These are phyloP conservation scores for Leptoteleia sp. DNA, from an alignment of 1,140 invertebrate genomes.

Conservation along the genomic window DNA sequence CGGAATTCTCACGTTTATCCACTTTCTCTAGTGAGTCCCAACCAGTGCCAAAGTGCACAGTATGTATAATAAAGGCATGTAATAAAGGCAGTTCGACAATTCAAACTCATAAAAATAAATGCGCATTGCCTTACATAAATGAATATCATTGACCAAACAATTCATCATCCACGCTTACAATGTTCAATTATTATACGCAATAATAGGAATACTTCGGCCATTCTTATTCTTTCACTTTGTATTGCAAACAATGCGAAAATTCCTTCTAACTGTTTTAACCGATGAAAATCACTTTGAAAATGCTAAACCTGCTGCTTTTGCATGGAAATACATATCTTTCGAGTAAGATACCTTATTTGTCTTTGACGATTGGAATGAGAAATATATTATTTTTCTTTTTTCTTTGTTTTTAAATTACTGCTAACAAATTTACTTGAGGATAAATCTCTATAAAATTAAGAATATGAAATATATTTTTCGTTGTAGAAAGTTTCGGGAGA, in stretches of 20 bases:
- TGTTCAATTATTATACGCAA: constrained; percentile 8
- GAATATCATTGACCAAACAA: constrained; percentile 17
- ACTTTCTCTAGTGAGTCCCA: constrained; percentile 30
- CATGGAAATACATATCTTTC: constrained; percentile 1
- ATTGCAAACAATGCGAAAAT: too few species aligned
- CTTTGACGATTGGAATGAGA: too few species aligned
- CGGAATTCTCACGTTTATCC: constrained; percentile 40
- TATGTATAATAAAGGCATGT: constrained; percentile 11
- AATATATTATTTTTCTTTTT: too few species aligned
- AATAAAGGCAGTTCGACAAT: constrained; percentile 17
- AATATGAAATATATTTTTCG: not conserved
- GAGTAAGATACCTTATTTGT: not conserved
- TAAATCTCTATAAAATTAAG: not conserved
- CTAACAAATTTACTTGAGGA: not conserved
- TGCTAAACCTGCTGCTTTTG: not conserved
- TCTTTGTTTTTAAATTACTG: too few species aligned
- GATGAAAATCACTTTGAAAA: not conserved
- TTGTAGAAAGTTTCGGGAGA: not conserved
- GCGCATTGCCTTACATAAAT: constrained; percentile 6
- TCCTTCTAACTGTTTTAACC: not conserved
- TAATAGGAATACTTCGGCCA: too few species aligned
- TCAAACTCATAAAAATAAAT: constrained; percentile 31
- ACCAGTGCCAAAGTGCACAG: not conserved
- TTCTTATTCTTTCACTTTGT: too few species aligned
- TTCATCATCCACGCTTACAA: constrained; percentile 14